Percentiles rank a stretch among this genome's conserved stretches.
phyloP scores from a whole-genome alignment of 2,113 vertebrate species.

The Aspidoscelis tigris region DNA sequence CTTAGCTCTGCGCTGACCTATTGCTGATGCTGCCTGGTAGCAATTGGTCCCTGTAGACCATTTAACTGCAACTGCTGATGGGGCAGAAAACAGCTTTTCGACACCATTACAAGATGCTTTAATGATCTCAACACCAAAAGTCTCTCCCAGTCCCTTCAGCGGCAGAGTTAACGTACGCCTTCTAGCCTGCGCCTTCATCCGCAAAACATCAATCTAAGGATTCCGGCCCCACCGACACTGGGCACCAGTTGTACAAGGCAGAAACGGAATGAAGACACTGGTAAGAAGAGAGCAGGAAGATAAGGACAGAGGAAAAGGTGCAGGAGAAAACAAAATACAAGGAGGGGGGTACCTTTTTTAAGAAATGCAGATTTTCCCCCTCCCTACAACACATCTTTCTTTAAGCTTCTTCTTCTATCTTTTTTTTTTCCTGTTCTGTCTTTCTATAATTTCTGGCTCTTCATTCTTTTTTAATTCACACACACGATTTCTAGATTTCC shows the following conservation, averaged over 20 bases:
- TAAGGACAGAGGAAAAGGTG: too few relatives aligned
- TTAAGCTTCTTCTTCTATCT: too few relatives aligned
- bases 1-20: background rate
- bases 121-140: background rate
- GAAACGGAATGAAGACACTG: too few relatives aligned
- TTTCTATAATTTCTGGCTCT: too few relatives aligned
- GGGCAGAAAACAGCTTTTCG: slow-evolving; percentile 21
- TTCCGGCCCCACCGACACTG: background rate
- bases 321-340: too few relatives aligned
- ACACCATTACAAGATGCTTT: background rate
- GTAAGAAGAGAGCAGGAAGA: too few relatives aligned
- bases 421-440: too few relatives aligned
- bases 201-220: background rate
- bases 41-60: slow-evolving; percentile 24
- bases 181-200: background rate
- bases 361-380: too few relatives aligned
- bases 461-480: too few relatives aligned
- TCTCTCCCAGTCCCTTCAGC: background rate
- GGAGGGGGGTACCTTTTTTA: too few relatives aligned
- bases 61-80: slow-evolving; percentile 17
- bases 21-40: background rate
- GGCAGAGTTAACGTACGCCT: background rate
- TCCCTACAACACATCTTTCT: too few relatives aligned
- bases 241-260: background rate
- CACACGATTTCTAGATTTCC: too few relatives aligned